Evolutionary conservation across 2,797 vertebrate species (phyloP).

Genomic region (Synanceia verrucosa): DNA sequence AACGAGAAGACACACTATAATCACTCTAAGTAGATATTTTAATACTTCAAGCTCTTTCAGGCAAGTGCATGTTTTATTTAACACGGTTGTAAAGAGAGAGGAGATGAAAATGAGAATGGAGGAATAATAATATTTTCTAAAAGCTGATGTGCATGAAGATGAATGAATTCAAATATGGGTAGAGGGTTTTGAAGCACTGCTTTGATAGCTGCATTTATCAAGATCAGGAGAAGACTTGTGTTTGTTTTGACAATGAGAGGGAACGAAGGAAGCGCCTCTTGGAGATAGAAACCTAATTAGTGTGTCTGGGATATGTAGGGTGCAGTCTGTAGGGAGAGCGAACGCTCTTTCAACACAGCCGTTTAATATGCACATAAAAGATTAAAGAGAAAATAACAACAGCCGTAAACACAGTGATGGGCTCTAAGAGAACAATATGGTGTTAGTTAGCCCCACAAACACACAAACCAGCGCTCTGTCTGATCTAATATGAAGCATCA

Average conservation of each 20-base stretch:
- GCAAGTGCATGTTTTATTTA: constrained; percentile 22
- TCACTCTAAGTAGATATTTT: background rate
- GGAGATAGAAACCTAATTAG: constrained; percentile 68
- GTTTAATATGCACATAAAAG: constrained; percentile 78
- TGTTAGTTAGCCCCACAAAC: background rate
- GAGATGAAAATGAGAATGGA: constrained; percentile 22
- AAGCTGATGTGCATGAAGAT: background rate
- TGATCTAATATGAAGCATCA: constrained; percentile 14
- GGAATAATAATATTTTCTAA: background rate
- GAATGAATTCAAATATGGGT: no score
- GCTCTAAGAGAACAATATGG: background rate
- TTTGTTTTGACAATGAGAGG: constrained; percentile 61
- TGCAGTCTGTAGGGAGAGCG: constrained; percentile 56
- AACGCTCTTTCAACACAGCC: constrained; percentile 52
- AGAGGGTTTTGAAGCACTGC: background rate
- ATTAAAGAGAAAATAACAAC: constrained; percentile 71
- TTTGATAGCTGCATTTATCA: constrained; percentile 16
- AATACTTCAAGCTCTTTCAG: constrained; percentile 5
- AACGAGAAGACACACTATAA: constrained; percentile 52
- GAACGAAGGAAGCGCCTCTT: constrained; percentile 20
- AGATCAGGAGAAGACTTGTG: constrained; percentile 33
- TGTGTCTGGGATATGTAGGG: constrained; percentile 69
- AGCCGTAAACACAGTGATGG: constrained; percentile 44
- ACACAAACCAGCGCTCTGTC: background rate
- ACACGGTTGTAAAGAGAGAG: background rate